A percentile compares a stretch with the other conserved stretches of the same genome.
These are phyloP conservation scores for Lithosia quadra DNA, from an alignment of 2,888 invertebrate species.

Conservation along the genomic window DNA sequence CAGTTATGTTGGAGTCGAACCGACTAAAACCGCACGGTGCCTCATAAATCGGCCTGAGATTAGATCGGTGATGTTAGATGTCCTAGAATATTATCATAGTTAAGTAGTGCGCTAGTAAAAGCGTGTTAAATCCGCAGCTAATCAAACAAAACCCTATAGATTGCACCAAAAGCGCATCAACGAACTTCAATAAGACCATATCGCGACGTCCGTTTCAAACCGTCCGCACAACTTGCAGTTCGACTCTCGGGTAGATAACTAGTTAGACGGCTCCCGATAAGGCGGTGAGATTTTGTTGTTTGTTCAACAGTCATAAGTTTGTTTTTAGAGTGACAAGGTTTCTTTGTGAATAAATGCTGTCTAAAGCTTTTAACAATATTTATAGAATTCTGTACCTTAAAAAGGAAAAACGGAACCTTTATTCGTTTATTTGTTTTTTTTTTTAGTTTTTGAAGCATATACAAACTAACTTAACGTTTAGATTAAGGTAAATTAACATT, in stretches of 20 bases:
- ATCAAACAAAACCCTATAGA: neutral
- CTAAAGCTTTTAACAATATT: neutral
- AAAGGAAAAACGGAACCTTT: too few species aligned
- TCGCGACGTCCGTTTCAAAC: conserved; percentile 5
- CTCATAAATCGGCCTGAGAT: too few species aligned
- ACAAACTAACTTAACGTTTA: too few species aligned
- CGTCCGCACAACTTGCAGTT: neutral
- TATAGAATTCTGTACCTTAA: too few species aligned
- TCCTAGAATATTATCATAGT: too few species aligned
- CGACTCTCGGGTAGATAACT: conserved; percentile 4
- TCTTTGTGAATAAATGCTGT: neutral
- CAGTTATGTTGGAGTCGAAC: too few species aligned
- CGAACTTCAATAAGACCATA: conserved; percentile 5
- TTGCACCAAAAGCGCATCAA: neutral
- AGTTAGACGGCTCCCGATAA: neutral
- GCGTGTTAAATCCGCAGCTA: neutral
- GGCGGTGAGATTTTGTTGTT: neutral
- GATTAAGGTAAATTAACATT: too few species aligned
- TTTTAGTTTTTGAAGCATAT: too few species aligned
- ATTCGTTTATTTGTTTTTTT: too few species aligned
- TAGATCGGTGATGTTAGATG: too few species aligned
- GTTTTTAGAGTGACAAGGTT: neutral
- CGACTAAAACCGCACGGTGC: too few species aligned
- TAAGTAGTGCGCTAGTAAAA: neutral
- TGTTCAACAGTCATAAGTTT: neutral